Base-by-base conservation (phyloP, 2,888 invertebrate genomes). In the Leptopilina drosophilae region DNA sequence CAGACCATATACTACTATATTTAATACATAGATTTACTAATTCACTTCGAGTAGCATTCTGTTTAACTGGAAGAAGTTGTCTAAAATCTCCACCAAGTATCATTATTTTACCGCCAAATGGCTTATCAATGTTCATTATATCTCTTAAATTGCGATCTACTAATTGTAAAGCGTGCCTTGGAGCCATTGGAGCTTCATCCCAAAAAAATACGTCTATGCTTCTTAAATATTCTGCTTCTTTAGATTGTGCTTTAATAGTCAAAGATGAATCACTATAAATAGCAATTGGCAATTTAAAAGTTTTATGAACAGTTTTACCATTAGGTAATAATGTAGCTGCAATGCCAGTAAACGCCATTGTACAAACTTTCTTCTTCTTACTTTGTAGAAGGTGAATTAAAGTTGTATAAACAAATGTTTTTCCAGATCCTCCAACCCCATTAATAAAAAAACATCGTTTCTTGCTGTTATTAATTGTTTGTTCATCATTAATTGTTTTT, bases 241-340 rank as follows among this genome's bases (percentile, higher is more conserved):
- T 80, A 3, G 83, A 86, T 81, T 85, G 82, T 0, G 77, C 49
- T 78, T 82, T 84, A 5, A 86, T 83, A 76, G 75, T 82, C 9
- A 82, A 82, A n/a, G 83, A 77, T 14, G 82, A 83, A 80, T 85
- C 80, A n/a, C n/a, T 5, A 59, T 33, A 76, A 59, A 76, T 15
- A 14, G 76, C 56, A 33, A 76, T 59, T 5, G 76, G 33, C 2
- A 33, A 33, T 33, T 33, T 33, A 33, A 33, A 33, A 33, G 33
- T 33, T 33, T 3, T 33, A 79, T 92, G 92, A 5, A 87, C 87
- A 12, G 92, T 92, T 80, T 85, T 83, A 6, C 91, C 92, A 15
- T 88, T 84, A 49, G 83, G 82, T 40, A 91, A 80, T 33, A 90
- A 80, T 26, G 86, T 88, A 2, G 89, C 33, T 33, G 33, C 33